Conservation (phyloP, 1,140 invertebrate species). For the Neodiprion lecontei region DNA sequence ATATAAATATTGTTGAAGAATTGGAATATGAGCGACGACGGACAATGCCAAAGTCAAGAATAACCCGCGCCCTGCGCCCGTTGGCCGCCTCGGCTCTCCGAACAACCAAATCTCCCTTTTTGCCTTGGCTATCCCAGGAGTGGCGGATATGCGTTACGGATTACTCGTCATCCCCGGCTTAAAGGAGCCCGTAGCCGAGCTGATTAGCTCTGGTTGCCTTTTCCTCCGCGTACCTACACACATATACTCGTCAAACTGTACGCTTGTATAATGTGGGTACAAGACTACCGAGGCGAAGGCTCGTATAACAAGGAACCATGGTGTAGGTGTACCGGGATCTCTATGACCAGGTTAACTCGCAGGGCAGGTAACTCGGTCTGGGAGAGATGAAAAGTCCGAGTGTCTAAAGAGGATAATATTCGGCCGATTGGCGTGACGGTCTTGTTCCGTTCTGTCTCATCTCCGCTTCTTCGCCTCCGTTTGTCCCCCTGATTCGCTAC, state of each 20-base stretch:
- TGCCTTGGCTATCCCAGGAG: not conserved
- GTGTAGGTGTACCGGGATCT: not conserved
- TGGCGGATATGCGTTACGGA: constrained; percentile 1
- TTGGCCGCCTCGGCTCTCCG: not conserved
- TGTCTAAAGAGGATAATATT: constrained; percentile 6
- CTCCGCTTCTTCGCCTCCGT: not conserved
- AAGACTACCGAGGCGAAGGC: not conserved
- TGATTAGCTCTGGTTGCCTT: constrained; percentile 5
- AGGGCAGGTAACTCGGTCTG: not conserved
- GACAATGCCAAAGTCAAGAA: constrained; percentile 2
- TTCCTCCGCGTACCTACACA: not conserved
- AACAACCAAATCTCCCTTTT: not conserved
- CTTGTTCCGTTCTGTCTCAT: not conserved
- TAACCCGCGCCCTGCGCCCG: not conserved
- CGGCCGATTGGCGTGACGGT: not conserved
- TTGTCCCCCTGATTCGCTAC: constrained; percentile 49
- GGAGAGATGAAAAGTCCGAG: not conserved
- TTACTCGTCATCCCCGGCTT: constrained; percentile 6
- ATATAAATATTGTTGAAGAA: constrained; percentile 1
- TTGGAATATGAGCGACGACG: not conserved
- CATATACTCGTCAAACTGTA: no score
- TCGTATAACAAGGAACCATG: not conserved
- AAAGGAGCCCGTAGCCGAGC: not conserved
- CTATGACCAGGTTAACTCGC: not conserved
- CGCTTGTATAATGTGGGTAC: not conserved